A percentile compares a stretch with the other conserved stretches of the same genome.
These are phyloP conservation scores for Gallinago media DNA, from an alignment of 2,113 vertebrate genomes.

Conservation along the genomic window DNA sequence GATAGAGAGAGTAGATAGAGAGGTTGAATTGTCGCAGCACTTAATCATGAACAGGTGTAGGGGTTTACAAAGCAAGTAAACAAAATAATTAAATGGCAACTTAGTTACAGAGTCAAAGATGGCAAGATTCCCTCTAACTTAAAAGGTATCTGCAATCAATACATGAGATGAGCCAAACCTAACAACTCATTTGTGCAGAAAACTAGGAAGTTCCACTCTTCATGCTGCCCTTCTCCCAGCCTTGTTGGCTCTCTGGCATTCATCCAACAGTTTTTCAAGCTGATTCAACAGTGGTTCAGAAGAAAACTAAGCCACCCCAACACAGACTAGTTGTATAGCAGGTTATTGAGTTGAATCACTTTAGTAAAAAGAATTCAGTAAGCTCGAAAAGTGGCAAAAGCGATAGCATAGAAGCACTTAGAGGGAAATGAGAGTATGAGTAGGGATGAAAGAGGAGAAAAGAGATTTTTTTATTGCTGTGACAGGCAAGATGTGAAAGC, in stretches of 20 bases:
- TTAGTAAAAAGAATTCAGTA: not conserved
- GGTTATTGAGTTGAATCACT: not conserved
- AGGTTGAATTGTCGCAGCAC: no score
- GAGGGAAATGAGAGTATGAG: not conserved
- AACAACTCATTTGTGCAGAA: not conserved
- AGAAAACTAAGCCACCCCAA: accelerated
- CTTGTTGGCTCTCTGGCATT: not conserved
- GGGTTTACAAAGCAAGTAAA: no score
- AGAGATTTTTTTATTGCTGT: not conserved
- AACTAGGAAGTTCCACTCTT: not conserved
- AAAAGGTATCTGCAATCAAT: no score
- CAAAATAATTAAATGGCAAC: no score
- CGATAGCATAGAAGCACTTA: accelerated
- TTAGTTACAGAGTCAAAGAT: no score
- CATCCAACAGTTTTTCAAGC: accelerated
- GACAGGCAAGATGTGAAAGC: not conserved
- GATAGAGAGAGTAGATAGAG: no score
- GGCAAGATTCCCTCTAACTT: no score
- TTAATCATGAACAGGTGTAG: no score
- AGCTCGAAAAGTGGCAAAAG: not conserved
- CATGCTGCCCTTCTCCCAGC: not conserved
- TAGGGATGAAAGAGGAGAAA: not conserved
- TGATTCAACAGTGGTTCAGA: not conserved
- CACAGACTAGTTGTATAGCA: not conserved
- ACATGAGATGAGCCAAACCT: not conserved